Percentiles rank a stretch among this genome's conserved stretches.
Conservation (phyloP, 2,888 invertebrate genomes). For the Galerucella nymphaeae region DNA sequence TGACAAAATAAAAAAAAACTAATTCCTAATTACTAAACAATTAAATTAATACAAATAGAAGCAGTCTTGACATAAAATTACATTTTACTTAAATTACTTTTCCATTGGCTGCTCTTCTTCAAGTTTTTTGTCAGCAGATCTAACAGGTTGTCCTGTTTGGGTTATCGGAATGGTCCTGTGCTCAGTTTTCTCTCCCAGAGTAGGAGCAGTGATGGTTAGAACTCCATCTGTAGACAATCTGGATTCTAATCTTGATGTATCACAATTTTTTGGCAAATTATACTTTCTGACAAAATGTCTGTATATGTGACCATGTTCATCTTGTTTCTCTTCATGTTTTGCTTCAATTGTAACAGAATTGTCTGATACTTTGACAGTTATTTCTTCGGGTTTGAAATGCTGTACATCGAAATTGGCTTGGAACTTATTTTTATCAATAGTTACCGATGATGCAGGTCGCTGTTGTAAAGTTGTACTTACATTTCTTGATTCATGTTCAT, state of each 20-base stretch:
- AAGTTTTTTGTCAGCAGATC: slow-evolving; percentile 5
- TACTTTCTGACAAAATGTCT: slow-evolving; percentile 41
- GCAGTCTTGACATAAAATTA: neutral
- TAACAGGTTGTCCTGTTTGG: slow-evolving; percentile 37
- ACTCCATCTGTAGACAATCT: slow-evolving; percentile 41
- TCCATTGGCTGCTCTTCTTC: neutral
- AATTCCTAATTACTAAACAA: neutral
- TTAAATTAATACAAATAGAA: neutral
- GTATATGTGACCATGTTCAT: slow-evolving; percentile 41
- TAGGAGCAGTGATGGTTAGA: slow-evolving; percentile 36
- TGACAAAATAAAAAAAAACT: neutral
- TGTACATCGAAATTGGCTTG: slow-evolving; percentile 42
- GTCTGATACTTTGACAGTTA: slow-evolving; percentile 37
- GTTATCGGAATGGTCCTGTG: slow-evolving; percentile 34
- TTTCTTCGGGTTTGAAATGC: slow-evolving; percentile 41
- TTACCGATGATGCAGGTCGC: slow-evolving; percentile 22
- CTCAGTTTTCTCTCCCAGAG: slow-evolving; percentile 20
- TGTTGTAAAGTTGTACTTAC: slow-evolving; percentile 20
- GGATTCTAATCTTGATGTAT: slow-evolving; percentile 32
- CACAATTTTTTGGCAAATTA: slow-evolving; percentile 37
- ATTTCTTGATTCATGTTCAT: slow-evolving; percentile 21
- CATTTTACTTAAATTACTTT: neutral
- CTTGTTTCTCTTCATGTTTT: slow-evolving; percentile 40
- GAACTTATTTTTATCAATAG: slow-evolving; percentile 36
- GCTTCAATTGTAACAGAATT: slow-evolving; percentile 40